phyloP scores from a whole-genome alignment of 2,797 vertebrate genomes.

The Oreortyx pictus region DNA sequence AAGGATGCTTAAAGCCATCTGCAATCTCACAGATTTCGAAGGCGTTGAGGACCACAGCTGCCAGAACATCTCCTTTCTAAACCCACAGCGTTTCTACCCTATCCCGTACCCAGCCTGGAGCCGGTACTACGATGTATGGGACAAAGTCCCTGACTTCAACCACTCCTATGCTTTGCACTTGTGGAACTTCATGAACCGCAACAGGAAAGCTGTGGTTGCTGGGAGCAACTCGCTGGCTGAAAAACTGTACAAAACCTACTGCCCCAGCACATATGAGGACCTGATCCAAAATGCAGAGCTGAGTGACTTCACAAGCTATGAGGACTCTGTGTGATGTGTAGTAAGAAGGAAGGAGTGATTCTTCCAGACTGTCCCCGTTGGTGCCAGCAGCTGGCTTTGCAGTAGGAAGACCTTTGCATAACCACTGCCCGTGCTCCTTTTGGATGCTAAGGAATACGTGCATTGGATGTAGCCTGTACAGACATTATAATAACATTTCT shows the following conservation, averaged over 20 bases:
- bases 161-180: slow-evolving; percentile 79
- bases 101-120: slow-evolving; percentile 74
- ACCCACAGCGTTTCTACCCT: slow-evolving; percentile 81
- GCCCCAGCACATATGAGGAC: slow-evolving; percentile 74
- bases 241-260: slow-evolving; percentile 77
- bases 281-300: slow-evolving; percentile 45
- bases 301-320: not conserved
- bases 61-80: slow-evolving; percentile 78
- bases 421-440: not conserved
- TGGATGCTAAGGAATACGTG: not conserved
- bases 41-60: slow-evolving; percentile 72
- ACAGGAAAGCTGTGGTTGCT: slow-evolving; percentile 18
- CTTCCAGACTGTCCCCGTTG: not conserved
- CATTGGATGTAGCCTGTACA: fast-evolving
- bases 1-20: slow-evolving; percentile 73
- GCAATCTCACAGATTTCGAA: slow-evolving; percentile 72
- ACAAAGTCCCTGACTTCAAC: slow-evolving; percentile 73
- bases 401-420: not conserved
- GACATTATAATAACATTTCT: not conserved
- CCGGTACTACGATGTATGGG: slow-evolving; percentile 78
- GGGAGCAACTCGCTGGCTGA: slow-evolving; percentile 80
- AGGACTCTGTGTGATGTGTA: not conserved
- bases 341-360: not conserved
- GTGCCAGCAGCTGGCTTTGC: fast-evolving
- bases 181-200: slow-evolving; percentile 82